A percentile compares a stretch with the other conserved stretches of the same genome.
Conservation (phyloP, 2,888 invertebrate species). For the Petrolisthes cinctipes region DNA sequence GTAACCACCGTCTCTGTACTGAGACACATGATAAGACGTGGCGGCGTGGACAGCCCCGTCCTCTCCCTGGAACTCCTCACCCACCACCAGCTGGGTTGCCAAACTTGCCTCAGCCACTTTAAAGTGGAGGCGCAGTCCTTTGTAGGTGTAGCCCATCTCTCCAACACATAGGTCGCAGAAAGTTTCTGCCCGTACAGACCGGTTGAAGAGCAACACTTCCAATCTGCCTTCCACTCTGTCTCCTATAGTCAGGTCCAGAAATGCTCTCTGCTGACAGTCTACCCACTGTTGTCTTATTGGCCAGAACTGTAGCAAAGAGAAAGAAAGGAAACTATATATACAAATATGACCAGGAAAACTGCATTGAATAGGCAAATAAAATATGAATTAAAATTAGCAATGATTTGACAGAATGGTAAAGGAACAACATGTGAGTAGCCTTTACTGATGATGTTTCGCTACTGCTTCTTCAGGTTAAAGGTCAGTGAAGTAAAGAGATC, state of each 20-base stretch:
- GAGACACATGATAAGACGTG: not conserved
- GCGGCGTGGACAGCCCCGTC: not conserved
- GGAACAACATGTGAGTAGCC: too few species aligned
- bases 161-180: not conserved
- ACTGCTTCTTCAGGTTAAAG: too few species aligned
- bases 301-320: not conserved
- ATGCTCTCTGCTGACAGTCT: not conserved
- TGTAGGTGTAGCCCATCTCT: not conserved
- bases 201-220: not conserved
- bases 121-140: not conserved
- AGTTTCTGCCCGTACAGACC: not conserved
- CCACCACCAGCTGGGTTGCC: not conserved
- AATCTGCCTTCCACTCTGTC: not conserved
- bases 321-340: too few species aligned
- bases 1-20: not conserved
- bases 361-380: too few species aligned
- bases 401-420: too few species aligned
- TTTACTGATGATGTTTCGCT: too few species aligned
- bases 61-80: not conserved
- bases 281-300: not conserved
- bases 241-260: not conserved
- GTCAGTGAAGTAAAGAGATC: too few species aligned
- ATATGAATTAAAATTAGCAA: too few species aligned
- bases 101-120: not conserved
- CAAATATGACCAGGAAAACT: too few species aligned